A percentile compares a stretch with the other conserved stretches of the same genome.
These are phyloP conservation scores for Sebastes schlegelii DNA, from an alignment of 2,113 vertebrate genomes.

Conservation along the genomic window DNA sequence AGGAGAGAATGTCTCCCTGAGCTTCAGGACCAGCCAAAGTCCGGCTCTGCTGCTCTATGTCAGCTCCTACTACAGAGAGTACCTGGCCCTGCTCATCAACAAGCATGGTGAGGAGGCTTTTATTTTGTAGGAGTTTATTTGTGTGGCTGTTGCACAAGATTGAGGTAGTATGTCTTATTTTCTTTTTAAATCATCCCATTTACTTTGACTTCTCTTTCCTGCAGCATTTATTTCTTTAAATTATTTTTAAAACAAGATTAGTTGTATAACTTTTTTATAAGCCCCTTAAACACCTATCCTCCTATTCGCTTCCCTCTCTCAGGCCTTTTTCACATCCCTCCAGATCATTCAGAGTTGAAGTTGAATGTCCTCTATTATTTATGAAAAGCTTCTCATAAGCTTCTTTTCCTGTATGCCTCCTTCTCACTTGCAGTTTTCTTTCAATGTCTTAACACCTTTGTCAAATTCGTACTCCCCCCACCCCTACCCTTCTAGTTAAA, in stretches of 20 bases:
- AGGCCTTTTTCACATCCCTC: not conserved
- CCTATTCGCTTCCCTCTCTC: not conserved
- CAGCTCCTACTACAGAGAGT: constrained; percentile 89
- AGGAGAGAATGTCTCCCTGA: constrained; percentile 86
- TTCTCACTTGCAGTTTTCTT: not conserved
- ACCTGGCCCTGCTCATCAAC: constrained; percentile 88
- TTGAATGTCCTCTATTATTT: constrained; percentile 2
- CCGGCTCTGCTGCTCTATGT: constrained; percentile 89
- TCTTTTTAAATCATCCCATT: not conserved
- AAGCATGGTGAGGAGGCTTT: constrained; percentile 87
- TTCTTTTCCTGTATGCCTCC: not conserved
- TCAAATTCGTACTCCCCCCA: not conserved
- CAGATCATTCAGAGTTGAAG: not conserved
- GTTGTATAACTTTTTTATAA: not conserved
- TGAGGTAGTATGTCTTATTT: not conserved
- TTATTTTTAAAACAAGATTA: not conserved
- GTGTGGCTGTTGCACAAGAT: not conserved
- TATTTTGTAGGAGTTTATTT: constrained; percentile 7
- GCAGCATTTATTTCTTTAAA: not conserved
- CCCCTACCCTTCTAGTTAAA: not conserved
- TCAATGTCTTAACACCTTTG: not conserved
- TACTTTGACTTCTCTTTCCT: not conserved
- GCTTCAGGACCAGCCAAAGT: constrained; percentile 88
- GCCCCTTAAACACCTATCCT: not conserved
- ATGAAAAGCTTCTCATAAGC: not conserved